Base-by-base conservation (phyloP, 2,113 vertebrate genomes). In the Cyprinodon variegatus region DNA sequence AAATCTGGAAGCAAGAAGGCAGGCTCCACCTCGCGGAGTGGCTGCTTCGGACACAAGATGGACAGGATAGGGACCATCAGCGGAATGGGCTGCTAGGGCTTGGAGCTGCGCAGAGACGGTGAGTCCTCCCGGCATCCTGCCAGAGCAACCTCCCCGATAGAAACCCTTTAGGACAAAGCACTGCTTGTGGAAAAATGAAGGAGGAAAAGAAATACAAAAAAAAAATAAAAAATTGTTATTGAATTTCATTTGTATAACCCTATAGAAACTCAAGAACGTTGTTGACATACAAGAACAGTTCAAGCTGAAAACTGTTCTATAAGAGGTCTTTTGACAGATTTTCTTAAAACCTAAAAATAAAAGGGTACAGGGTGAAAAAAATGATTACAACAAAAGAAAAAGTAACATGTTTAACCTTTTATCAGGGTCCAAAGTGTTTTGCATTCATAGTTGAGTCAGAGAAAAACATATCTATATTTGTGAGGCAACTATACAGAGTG, bases 11-110 rank as follows among this genome's bases (percentile, higher is more conserved):
- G 86, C 77, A 99, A 97, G 95, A 99, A 97, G 83, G 95, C 91
- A 3, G 90, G 92, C 36, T 93, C 95, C 80, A 90, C 92, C 22
- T 74, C 92, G 41, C 86, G 92, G 75, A 94, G 96, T 76, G 96
- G 96, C 89, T 99, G 97, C 94, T 99, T 99, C 88, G 97, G 97
- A 79, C 96, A 96, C 88, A 98, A 98, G 90, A 95, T 99, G 94
- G 98, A 98, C 95, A 95, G 97, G 72, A 99, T 99, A 94, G 97
- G 98, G 81, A 93, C 96, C 93, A 94, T 96, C 90, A 99, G 97
- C 79, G 96, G 97, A 77, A 96, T 99, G 95, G 98, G 98, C 72
- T 99, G 98, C 93, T 98, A 97, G 88, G 86, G 86, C 17, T 61
- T 68, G 92, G 90, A 89, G 81, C 91, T 79, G 85, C 77, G 68